Conservation (phyloP, 2,888 invertebrate species). For the Epinotia nisella region DNA sequence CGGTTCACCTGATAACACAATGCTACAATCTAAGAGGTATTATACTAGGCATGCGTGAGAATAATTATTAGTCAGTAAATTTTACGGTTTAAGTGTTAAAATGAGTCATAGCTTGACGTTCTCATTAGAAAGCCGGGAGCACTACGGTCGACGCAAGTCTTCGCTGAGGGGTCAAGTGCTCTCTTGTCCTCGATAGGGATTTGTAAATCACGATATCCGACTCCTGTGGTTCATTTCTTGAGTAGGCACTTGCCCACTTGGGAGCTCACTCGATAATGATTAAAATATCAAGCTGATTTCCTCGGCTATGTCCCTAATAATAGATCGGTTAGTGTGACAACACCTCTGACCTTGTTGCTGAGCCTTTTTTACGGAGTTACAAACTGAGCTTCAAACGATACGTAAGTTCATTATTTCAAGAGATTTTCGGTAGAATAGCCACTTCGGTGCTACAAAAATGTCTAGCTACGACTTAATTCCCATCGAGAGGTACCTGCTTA, state of each 20-base stretch:
- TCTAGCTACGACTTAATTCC: no score
- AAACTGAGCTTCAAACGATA: conserved; percentile 56
- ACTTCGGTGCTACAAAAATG: no score
- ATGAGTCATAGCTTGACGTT: conserved; percentile 49
- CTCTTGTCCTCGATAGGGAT: conserved; percentile 71
- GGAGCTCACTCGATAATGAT: background rate
- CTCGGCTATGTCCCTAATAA: no score
- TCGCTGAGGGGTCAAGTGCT: conserved; percentile 67
- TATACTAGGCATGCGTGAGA: no score
- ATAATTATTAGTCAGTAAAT: background rate
- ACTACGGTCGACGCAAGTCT: conserved; percentile 48
- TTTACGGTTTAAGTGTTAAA: background rate
- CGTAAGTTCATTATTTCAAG: no score
- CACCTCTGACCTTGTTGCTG: no score
- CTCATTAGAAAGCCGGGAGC: conserved; percentile 55
- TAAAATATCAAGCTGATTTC: background rate
- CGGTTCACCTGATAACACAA: background rate
- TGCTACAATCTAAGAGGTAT: no score
- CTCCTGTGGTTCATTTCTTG: conserved; percentile 2
- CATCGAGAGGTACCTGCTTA: no score
- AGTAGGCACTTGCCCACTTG: background rate
- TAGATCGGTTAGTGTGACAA: no score
- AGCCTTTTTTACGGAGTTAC: background rate
- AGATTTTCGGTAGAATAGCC: no score
- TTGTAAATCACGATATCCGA: conserved; percentile 56